Conservation (phyloP, 2,888 invertebrate genomes). For the Eurytoma californica region DNA sequence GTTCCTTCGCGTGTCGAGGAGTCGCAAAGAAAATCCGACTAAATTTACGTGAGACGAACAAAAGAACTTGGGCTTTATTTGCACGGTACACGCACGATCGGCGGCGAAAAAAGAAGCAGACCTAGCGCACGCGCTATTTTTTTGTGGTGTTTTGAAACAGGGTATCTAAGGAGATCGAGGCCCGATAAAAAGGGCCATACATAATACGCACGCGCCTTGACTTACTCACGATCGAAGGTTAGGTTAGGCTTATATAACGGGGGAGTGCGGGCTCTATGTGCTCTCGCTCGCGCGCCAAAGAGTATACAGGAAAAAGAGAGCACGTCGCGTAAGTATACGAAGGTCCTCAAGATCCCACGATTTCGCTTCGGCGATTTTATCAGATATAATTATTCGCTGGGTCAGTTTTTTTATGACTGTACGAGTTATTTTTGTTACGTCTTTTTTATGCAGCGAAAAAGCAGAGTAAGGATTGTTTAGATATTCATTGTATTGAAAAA, state of each 20-base stretch:
- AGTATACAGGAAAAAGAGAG: neutral
- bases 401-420: neutral
- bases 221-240: constrained; percentile 41
- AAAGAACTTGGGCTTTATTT: neutral
- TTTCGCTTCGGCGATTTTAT: neutral
- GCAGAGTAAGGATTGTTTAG: too few relatives aligned
- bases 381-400: neutral
- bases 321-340: neutral
- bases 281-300: neutral
- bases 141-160: constrained; percentile 3
- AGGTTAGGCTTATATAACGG: constrained; percentile 36
- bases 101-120: neutral
- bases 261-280: neutral
- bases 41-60: too few relatives aligned
- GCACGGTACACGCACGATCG: neutral
- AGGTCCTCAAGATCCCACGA: constrained; percentile 7
- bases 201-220: constrained; percentile 24
- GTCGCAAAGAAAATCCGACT: too few relatives aligned
- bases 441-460: neutral
- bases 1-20: too few relatives aligned
- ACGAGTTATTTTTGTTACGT: too few relatives aligned
- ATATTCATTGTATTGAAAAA: too few relatives aligned
- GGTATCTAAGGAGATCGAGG: constrained; percentile 36
- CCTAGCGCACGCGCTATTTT: neutral
- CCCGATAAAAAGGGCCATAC: constrained; percentile 31